Evolutionary conservation across 2,888 invertebrate species (phyloP), one percentile per base, ranked within the genome.

Genomic region (Thereva nobilitata): DNA sequence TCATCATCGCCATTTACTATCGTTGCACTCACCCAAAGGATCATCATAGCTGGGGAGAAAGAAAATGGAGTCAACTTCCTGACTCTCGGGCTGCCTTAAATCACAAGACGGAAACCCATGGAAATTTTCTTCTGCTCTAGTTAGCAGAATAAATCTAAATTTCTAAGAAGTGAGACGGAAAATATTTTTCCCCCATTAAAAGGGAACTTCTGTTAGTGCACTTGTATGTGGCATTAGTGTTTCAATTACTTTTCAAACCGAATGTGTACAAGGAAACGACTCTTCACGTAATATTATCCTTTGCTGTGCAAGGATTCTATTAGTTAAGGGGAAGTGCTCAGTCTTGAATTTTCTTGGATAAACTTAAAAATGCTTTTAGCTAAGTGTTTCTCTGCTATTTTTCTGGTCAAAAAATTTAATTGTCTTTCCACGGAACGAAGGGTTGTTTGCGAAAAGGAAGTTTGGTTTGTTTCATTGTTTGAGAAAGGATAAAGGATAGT

Each of bases 161-260:
- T 61, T 61, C 61, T 41, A 61, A 50, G 50, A 61, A 61, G 49
- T 50, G 61, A 61, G 61, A 61, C 41, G 50, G 50, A 61, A 61
- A 61, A 61, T 61, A 61, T 61, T 61, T 61, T 50, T 50, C 23
- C 23, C 23, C 61, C 61, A 61, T 64, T 64, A 64, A 64, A 64
- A 64, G 64, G 53, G 44, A 53, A 64, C 53, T 64, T 64, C 64
- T 64, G 61, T 61, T 61, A 59, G 61, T 61, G 61, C 61, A 61
- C 61, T 61, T 50, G 23, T 23, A 23, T 12, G 45, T 23, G 41
- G 42, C 61, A 50, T 61, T 50, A 61, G 49, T 40, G 61, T 61
- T 61, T 61, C 61, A 61, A 61, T 61, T 61, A 61, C 61, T 61
- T 61, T 64, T 37, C 35, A 42, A 41, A 53, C 52, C 53, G 64